A percentile compares a stretch with the other conserved stretches of the same genome.
These are phyloP conservation scores for Ichneumoninae sp. DNA, from an alignment of 2,888 invertebrate genomes.

Conservation along the genomic window DNA sequence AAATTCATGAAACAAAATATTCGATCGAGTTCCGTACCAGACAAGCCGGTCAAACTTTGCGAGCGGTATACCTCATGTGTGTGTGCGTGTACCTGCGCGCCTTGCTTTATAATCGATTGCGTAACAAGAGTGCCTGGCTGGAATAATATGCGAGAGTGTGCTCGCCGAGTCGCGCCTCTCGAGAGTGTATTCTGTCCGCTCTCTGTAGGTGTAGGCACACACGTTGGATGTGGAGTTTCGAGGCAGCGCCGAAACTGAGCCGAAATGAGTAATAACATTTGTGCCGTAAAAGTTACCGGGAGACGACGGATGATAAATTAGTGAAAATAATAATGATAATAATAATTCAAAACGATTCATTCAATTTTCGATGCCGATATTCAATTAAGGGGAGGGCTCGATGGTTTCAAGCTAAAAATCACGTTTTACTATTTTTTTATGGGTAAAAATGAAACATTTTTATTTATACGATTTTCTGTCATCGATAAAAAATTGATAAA, in stretches of 20 bases:
- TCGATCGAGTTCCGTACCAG: constrained; percentile 39
- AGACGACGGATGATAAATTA: constrained; percentile 9
- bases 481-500: neutral
- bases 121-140: constrained; percentile 42
- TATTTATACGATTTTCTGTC: neutral
- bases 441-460: too few species aligned
- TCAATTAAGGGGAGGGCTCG: too few species aligned
- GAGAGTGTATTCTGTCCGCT: constrained; percentile 19
- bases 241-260: constrained; percentile 27
- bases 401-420: too few species aligned
- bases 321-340: neutral
- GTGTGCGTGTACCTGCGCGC: neutral
- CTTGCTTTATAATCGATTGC: constrained; percentile 39
- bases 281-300: neutral
- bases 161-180: neutral
- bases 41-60: constrained; percentile 42
- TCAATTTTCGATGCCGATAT: too few species aligned
- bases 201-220: neutral
- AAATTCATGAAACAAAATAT: constrained; percentile 56
- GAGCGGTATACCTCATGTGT: neutral
- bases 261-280: constrained; percentile 38
- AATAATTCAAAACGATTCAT: neutral
- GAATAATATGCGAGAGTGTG: constrained; percentile 44
- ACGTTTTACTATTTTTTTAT: too few species aligned
- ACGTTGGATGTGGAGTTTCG: constrained; percentile 18